Percentiles rank a stretch among this genome's conserved stretches.
Conservation (phyloP, 2,113 vertebrate genomes). For the Crotalus tigris region DNA sequence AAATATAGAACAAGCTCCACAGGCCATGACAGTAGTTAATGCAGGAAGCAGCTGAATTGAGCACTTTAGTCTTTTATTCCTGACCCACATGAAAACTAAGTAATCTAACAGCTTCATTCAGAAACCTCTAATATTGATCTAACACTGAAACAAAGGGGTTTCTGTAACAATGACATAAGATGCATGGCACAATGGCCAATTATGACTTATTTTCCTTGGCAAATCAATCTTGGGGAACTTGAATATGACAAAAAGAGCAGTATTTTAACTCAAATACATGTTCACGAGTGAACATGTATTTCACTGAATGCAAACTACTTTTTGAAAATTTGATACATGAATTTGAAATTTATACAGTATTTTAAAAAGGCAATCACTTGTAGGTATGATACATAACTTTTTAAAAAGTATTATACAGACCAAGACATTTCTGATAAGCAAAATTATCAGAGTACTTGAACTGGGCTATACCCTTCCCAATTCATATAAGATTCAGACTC, state of each 20-base stretch:
- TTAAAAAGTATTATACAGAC: conserved; percentile 36
- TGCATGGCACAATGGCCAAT: not conserved
- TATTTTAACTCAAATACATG: not conserved
- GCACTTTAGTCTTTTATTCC: not conserved
- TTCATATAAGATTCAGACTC: not conserved
- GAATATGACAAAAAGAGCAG: conserved; percentile 32
- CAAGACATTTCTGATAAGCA: conserved; percentile 48
- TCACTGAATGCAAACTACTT: conserved; percentile 31
- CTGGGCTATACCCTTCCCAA: conserved; percentile 20
- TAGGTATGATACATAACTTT: conserved; percentile 48
- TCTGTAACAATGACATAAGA: not conserved
- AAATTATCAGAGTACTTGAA: conserved; percentile 52
- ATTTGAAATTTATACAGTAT: conserved; percentile 54
- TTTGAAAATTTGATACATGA: conserved; percentile 53
- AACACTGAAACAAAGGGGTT: not conserved
- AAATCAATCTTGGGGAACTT: conserved; percentile 32
- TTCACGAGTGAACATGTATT: conserved; percentile 24
- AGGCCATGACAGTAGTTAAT: not conserved
- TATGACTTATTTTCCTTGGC: not conserved
- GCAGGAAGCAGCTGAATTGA: not conserved
- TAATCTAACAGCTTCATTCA: not conserved
- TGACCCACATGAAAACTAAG: not conserved
- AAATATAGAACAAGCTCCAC: not conserved
- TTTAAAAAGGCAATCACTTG: conserved; percentile 45
- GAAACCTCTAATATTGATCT: not conserved